phyloP scores from a whole-genome alignment of 2,113 vertebrate genomes.

The Pseudolaguvia tuberculata region DNA sequence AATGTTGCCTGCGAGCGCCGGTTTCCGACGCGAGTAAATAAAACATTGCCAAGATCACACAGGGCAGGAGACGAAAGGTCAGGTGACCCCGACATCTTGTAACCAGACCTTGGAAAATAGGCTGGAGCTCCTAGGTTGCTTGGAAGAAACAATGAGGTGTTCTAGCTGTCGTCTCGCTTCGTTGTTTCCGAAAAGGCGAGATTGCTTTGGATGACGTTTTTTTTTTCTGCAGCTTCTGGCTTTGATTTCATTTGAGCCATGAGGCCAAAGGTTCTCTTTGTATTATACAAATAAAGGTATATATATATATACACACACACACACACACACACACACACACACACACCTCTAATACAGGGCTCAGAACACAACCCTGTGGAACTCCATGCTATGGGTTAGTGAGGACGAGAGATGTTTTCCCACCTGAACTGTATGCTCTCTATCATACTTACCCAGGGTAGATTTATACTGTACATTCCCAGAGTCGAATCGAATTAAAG shows the following conservation, averaged over 20 bases:
- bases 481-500: neutral
- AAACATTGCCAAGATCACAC: slow-evolving; percentile 53
- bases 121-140: slow-evolving; percentile 36
- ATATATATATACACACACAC: too few relatives aligned
- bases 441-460: neutral
- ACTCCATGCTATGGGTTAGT: too few relatives aligned
- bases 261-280: neutral
- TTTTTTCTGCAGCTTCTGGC: slow-evolving; percentile 30
- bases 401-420: too few relatives aligned
- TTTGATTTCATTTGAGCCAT: slow-evolving; percentile 24
- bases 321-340: too few relatives aligned
- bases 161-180: slow-evolving; percentile 32
- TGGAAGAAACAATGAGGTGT: slow-evolving; percentile 43
- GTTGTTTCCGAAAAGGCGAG: slow-evolving; percentile 26
- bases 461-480: neutral
- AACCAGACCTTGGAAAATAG: slow-evolving; percentile 40
- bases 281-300: too few relatives aligned
- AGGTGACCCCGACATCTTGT: slow-evolving; percentile 41
- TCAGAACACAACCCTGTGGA: too few relatives aligned
- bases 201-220: slow-evolving; percentile 39
- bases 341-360: too few relatives aligned
- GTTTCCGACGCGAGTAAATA: slow-evolving; percentile 52
- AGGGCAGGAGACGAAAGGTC: slow-evolving; percentile 44
- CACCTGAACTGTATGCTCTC: too few relatives aligned
- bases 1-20: slow-evolving; percentile 37